Evolutionary conservation across 2,113 vertebrate species (phyloP), one percentile per base, ranked within the genome.

Genomic region (Argyrosomus japonicus): DNA sequence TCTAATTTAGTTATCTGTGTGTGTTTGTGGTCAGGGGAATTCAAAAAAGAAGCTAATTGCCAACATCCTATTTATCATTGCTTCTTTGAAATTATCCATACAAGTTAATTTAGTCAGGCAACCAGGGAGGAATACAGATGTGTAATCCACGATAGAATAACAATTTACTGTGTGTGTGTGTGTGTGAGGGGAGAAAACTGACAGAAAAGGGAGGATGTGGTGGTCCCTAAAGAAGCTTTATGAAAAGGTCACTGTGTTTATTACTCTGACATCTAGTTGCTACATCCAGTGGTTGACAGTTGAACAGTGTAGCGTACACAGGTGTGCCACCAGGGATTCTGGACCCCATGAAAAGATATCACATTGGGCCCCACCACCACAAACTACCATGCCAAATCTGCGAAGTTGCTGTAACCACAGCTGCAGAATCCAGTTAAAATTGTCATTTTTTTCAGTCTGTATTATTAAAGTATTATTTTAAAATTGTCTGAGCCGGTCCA

Each of bases 221-320:
- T 21, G 27, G 67, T 75, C 75, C 67, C 72, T 23, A 19, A 62
- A 83, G 77, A 51, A 74, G 65, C 72, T 87, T 12, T 50, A 65
- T 65, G 73, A 86, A 92, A 90, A 91, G 88, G 86, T 87, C 81
- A 83, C 56, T 18, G 63, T 79, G 76, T 84, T 89, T 78, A 75
- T 85, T 77, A 83, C 29, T 65, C 56, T 57, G 56, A 79, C 54
- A 40, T 48, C 21, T 40, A 57, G 60, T 53, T 74, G 17, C 48
- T 73, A 36, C 27, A 57, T 68, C 63, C 65, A 29, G 51, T 57
- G 51, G 45, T 21, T 53, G 68, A 70, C 48, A 27, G 54, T 43
- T 64, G 53, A 79, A 57, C 64, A 58, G 9, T 4, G 2, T 3
- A 11, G 2, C 74, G 23, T 6, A 12, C 15, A 60, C 8, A 58